These are phyloP conservation scores for Cepaea nemoralis DNA, from an alignment of 1,140 invertebrate species.

Conservation along the genomic window DNA sequence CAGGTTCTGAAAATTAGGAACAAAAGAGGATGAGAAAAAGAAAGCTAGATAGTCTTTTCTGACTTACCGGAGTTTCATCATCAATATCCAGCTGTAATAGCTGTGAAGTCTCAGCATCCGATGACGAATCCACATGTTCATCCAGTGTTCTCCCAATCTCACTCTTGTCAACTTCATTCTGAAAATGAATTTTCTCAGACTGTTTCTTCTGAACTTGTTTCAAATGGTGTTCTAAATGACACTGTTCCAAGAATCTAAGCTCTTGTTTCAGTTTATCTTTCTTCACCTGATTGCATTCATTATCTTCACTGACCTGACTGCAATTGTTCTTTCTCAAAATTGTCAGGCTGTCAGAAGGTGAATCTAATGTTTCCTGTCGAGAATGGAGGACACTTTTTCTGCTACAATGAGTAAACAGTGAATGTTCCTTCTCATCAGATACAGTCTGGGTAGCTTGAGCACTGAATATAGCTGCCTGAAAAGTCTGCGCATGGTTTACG, in stretches of 20 bases:
- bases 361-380: not conserved
- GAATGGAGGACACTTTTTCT: not conserved
- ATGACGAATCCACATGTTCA: not conserved
- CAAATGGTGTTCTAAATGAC: conserved; percentile 21
- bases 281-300: not conserved
- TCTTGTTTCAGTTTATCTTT: conserved; percentile 9
- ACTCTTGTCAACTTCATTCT: not conserved
- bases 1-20: no score
- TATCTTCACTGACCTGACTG: not conserved
- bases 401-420: not conserved
- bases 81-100: not conserved
- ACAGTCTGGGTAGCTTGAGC: not conserved
- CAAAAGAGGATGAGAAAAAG: no score
- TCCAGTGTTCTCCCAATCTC: not conserved
- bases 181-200: not conserved
- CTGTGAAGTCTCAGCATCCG: not conserved
- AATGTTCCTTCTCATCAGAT: not conserved
- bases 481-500: not conserved
- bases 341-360: not conserved
- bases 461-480: not conserved
- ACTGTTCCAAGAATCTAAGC: not conserved
- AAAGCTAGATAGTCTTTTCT: no score
- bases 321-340: not conserved
- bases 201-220: conserved; percentile 19
- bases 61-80: conserved; percentile 29